These are phyloP conservation scores for Sicus ferrugineus DNA, from an alignment of 2,888 invertebrate species.

Conservation along the genomic window DNA sequence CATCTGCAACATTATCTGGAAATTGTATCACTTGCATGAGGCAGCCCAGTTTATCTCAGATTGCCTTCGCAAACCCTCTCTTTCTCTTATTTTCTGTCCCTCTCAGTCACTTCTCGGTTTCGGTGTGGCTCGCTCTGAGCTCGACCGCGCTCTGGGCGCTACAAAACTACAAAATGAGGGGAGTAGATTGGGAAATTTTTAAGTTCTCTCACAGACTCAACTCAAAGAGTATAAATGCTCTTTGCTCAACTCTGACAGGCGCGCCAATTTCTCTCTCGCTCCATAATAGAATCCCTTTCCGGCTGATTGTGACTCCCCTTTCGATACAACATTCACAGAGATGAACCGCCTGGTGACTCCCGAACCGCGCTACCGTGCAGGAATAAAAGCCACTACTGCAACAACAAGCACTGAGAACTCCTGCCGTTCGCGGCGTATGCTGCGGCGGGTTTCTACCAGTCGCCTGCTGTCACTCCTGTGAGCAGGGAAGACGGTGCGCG, in stretches of 20 bases:
- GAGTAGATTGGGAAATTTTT: no score
- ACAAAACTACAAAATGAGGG: constrained; percentile 20
- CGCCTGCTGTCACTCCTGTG: constrained; percentile 14
- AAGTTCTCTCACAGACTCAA: no score
- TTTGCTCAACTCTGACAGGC: no score
- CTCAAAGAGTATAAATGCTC: no score
- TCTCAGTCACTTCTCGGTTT: neutral
- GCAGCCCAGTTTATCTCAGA: neutral
- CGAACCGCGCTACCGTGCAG: no score
- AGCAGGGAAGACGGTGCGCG: constrained; percentile 2
- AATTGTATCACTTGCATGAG: constrained; percentile 6
- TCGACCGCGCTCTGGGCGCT: neutral
- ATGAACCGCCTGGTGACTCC: no score
- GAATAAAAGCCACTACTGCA: no score
- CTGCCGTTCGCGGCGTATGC: constrained; percentile 13
- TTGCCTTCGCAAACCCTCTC: neutral
- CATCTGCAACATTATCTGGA: constrained; percentile 28
- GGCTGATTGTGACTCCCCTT: no score
- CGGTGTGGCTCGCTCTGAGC: neutral
- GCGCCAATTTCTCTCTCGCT: no score
- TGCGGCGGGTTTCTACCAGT: constrained; percentile 13
- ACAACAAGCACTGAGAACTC: no score
- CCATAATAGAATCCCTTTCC: no score
- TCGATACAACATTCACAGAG: no score
- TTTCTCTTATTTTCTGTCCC: neutral